Base-by-base conservation (phyloP, 2,113 vertebrate species). In the Salvelinus fontinalis region DNA sequence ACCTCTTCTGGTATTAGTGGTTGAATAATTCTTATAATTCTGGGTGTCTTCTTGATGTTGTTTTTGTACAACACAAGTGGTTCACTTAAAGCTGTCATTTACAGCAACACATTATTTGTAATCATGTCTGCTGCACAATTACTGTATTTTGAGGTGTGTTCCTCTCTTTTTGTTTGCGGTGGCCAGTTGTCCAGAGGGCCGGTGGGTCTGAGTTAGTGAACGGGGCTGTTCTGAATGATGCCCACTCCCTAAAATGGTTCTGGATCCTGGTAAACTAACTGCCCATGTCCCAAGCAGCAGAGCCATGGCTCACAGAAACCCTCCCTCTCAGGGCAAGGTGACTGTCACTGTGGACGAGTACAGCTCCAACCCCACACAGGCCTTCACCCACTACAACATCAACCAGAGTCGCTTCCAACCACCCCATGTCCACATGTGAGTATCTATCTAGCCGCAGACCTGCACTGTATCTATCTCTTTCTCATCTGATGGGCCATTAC, bases 371-470 rank as follows among this genome's bases (percentile, higher is more conserved):
- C 96, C 96, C 6, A 97, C 96, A 67, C 95, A 97, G 88, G 96
- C 95, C 1, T 96, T 97, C 29, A 97, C 96, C 0, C 95, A 97
- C 85, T 97, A 97, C 94, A 97, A 97, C 89, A 97, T 97, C 71
- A 97, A 97, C 77, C 95, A 97, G 94, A 97, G 95, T 93, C 85
- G 95, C 73, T 96, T 97, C 93, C 96, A 97, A 90, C 96, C 96
- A 24, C 95, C 96, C 0, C 95, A 97, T 0, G 95, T 97, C 81
- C 95, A 97, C 51, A 97, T 97, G 96, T 97, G 92, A 97, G 96
- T 96, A 90, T 11, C 13, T 62, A 62, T 22, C 18, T 16, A 22
- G 4, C 18, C 8, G 2, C 59, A 9, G 59, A 3, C 59, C 51
- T 54, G 51, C 16, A 62, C 59, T 22, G 9, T 62, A 24, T 62